phyloP scores from a whole-genome alignment of 2,113 vertebrate species.

The Chaenocephalus aceratus region DNA sequence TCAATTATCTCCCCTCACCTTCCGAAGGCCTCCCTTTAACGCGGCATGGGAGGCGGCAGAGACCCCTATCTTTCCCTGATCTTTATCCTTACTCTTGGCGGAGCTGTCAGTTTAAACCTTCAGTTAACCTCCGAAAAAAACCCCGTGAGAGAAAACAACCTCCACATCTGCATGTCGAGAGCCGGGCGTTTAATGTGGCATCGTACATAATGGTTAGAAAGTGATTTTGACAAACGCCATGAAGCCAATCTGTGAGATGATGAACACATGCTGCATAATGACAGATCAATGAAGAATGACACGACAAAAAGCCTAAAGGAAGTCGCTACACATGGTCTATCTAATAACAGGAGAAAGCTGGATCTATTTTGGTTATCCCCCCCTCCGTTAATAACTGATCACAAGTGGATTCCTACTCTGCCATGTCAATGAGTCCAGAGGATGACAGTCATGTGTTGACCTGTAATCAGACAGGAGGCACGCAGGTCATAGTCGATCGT shows the following conservation, averaged over 20 bases:
- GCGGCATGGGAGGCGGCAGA: conserved; percentile 36
- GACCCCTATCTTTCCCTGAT: conserved; percentile 65
- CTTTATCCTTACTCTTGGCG: conserved; percentile 55
- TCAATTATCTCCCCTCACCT: conserved; percentile 72
- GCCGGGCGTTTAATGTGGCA: neutral
- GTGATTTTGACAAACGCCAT: conserved; percentile 1
- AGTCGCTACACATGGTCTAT: conserved; percentile 15
- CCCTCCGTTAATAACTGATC: neutral
- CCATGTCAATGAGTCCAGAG: conserved; percentile 22
- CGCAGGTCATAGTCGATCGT: conserved; percentile 12
- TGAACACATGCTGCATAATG: neutral
- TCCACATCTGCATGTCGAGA: neutral
- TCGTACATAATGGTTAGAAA: neutral
- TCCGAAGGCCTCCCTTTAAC: conserved; percentile 47
- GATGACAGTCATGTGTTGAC: conserved; percentile 47
- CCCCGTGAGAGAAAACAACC: conserved; percentile 14
- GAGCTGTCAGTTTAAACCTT: conserved; percentile 64
- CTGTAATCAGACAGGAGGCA: conserved; percentile 37
- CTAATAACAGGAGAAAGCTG: conserved; percentile 2
- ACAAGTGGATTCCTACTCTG: neutral
- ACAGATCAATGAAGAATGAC: conserved; percentile 14
- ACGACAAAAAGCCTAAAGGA: conserved; percentile 6
- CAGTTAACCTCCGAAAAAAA: conserved; percentile 47
- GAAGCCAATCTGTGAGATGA: conserved; percentile 8
- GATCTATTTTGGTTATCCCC: neutral